These are phyloP conservation scores for Lordiphosa collinella DNA, from an alignment of 1,140 invertebrate genomes.

Conservation along the genomic window DNA sequence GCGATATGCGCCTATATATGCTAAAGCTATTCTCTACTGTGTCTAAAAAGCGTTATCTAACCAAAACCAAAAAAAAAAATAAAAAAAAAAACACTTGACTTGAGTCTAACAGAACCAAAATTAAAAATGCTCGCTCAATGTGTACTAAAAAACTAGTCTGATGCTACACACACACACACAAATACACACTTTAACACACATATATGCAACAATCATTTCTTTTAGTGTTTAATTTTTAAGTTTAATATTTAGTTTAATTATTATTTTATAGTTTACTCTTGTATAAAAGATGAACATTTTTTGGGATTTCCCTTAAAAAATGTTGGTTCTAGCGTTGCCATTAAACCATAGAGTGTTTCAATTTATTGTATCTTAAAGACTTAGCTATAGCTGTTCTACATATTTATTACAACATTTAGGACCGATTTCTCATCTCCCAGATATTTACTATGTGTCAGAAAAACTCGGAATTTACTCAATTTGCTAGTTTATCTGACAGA, in stretches of 20 bases:
- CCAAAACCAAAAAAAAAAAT: slow-evolving; percentile 6
- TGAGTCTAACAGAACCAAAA: slow-evolving; percentile 8
- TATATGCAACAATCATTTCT: slow-evolving; percentile 1
- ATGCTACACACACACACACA: slow-evolving; percentile 12
- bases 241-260: background rate
- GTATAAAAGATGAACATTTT: background rate
- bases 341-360: background rate
- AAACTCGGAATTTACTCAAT: too few species aligned
- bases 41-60: slow-evolving; percentile 25
- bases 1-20: slow-evolving; percentile 39
- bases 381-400: too few species aligned
- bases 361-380: too few species aligned
- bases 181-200: slow-evolving; percentile 1
- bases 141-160: slow-evolving; percentile 33
- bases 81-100: slow-evolving; percentile 8
- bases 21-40: slow-evolving; percentile 34
- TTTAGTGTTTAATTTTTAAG: slow-evolving; percentile 3
- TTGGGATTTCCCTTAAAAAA: background rate
- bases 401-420: too few species aligned
- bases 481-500: too few species aligned
- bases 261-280: background rate
- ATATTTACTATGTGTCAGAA: too few species aligned
- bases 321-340: background rate
- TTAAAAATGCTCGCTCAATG: slow-evolving; percentile 26
- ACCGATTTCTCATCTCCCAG: too few species aligned